Base-by-base conservation (phyloP, 2,113 vertebrate genomes). In the Capricornis sumatraensis region DNA sequence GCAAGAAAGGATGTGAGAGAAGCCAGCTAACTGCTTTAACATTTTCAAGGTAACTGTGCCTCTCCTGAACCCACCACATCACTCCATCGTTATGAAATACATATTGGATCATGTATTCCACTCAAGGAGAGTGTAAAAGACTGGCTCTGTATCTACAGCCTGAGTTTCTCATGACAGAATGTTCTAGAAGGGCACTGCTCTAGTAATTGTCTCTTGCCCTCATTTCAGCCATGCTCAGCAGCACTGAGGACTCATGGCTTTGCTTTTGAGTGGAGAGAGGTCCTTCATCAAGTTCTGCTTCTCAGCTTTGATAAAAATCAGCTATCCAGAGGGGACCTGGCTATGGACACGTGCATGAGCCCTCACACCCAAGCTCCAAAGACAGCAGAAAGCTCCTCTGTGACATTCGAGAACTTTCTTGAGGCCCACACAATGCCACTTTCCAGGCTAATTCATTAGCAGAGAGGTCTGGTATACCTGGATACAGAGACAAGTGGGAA, bases 31-130 rank as follows among this genome's bases (percentile, higher is more conserved):
- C 28, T 64, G 62, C 52, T 55, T 93, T 50, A 84, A 58, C 1
- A 1, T 14, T 53, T 81, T 57, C 55, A 89, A 60, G 78, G 47
- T 55, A 19, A 82, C 0, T 0, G 53, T 62, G 60, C 8, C 15
- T 88, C 64, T 60, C 12, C 53, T 14, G 45, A 86, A 15, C n/a
- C 33, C 25, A 85, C 67, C 55, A 95, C 91, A 50, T 91, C 60
- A 74, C 87, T 97, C 95, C 76, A 83, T 95, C 30, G 7, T 40
- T 76, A 95, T 97, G 47, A 96, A 98, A 96, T 92, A 95, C 91
- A 89, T 60, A 87, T 57, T 67, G 74, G 82, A 36, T 30, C 21
- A 62, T 98, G 53, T 79, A 95, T 94, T 94, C 97, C 94, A 85
- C 64, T 97, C 93, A 67, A 97, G 33, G 7, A 67, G 1, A 95